phyloP scores from a whole-genome alignment of 2,113 vertebrate genomes.

The Athene noctua region DNA sequence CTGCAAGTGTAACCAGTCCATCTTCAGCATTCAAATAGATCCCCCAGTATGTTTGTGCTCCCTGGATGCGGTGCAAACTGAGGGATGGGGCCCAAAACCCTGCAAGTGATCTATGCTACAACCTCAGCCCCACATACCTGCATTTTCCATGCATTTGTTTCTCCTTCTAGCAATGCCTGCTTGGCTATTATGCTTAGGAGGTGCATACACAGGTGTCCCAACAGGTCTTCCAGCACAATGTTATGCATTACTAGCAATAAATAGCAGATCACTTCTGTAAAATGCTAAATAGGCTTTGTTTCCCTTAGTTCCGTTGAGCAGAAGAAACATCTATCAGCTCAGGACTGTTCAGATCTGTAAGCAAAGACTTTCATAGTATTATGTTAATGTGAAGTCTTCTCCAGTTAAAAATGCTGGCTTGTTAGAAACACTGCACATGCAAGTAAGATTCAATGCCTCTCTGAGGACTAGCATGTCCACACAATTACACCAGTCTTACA shows the following conservation, averaged over 20 bases:
- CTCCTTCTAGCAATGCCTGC: neutral
- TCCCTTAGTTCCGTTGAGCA: neutral
- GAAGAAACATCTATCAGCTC: neutral
- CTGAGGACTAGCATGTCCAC: neutral
- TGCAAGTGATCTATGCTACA: fast-evolving
- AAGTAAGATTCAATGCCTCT: neutral
- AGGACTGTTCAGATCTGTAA: neutral
- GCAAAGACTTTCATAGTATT: neutral
- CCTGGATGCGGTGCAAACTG: no score
- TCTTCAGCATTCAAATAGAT: neutral
- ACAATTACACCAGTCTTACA: neutral
- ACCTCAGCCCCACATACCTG: neutral
- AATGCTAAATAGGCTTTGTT: neutral
- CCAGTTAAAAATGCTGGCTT: neutral
- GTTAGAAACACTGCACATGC: neutral
- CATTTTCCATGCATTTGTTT: neutral
- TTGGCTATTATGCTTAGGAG: neutral
- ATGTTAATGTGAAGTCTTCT: neutral
- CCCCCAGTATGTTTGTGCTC: neutral
- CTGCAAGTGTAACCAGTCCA: neutral
- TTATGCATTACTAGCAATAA: neutral
- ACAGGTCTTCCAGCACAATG: neutral
- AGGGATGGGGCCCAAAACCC: neutral
- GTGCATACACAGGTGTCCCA: neutral
- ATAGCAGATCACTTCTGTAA: neutral